A percentile compares a stretch with the other conserved stretches of the same genome.
Conservation (phyloP, 2,113 vertebrate genomes). For the Seriola rivoliana region DNA sequence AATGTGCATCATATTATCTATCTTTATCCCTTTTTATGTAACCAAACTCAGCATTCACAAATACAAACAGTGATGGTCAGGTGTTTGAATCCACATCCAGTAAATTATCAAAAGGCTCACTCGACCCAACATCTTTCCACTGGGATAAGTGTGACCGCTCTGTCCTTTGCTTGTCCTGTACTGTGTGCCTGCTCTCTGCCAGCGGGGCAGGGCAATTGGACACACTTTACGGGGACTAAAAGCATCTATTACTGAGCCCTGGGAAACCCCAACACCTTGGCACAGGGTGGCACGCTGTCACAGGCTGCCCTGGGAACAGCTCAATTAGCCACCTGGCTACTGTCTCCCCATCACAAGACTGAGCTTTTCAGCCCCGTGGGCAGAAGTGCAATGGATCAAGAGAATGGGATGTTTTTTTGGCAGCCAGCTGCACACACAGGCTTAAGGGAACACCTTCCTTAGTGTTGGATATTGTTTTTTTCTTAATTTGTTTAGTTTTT, state of each 20-base stretch:
- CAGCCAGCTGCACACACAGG: constrained; percentile 18
- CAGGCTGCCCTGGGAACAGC: constrained; percentile 72
- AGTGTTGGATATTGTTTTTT: constrained; percentile 11
- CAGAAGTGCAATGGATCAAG: constrained; percentile 45
- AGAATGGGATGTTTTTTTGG: constrained; percentile 43
- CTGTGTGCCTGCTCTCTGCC: constrained; percentile 51
- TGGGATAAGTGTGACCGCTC: constrained; percentile 40
- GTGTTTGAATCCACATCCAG: constrained; percentile 24
- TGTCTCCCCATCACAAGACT: constrained; percentile 52
- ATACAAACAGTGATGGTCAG: neutral
- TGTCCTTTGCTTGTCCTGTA: constrained; percentile 24
- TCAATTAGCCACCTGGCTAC: constrained; percentile 78
- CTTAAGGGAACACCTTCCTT: constrained; percentile 38
- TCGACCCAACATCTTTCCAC: constrained; percentile 39
- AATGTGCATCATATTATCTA: neutral
- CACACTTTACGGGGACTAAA: constrained; percentile 64
- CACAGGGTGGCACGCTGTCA: constrained; percentile 74
- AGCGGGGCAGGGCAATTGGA: constrained; percentile 63
- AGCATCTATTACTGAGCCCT: constrained; percentile 70
- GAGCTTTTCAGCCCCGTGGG: constrained; percentile 41
- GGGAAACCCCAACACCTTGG: constrained; percentile 77
- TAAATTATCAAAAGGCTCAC: constrained; percentile 19
- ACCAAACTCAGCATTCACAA: neutral
- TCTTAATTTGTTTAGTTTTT: neutral
- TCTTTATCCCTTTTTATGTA: neutral